These are phyloP conservation scores for Lynx canadensis DNA, from an alignment of 2,113 vertebrate genomes.

Conservation along the genomic window DNA sequence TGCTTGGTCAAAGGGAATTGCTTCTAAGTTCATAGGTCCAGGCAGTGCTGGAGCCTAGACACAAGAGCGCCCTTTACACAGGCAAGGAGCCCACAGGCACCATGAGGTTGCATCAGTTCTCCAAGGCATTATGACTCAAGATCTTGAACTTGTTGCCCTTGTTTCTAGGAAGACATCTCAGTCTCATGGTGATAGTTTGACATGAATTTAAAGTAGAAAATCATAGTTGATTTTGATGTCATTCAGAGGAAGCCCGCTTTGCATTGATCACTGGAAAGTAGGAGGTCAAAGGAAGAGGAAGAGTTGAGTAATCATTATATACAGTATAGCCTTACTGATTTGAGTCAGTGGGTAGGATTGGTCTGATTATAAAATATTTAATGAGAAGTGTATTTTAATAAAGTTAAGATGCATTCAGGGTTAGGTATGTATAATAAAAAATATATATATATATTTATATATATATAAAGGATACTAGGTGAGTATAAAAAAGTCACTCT, in stretches of 20 bases:
- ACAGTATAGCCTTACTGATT: not conserved
- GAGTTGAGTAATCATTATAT: not conserved
- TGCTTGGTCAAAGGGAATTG: not conserved
- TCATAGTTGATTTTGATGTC: not conserved
- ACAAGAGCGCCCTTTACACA: not conserved
- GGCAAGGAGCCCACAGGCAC: not conserved
- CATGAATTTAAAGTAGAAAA: not conserved
- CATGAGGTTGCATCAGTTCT: not conserved
- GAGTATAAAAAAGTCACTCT: not conserved
- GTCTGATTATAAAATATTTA: not conserved
- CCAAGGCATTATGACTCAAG: too few species aligned
- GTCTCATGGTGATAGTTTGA: not conserved
- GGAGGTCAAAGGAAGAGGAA: not conserved
- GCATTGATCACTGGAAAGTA: not conserved
- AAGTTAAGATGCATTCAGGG: not conserved
- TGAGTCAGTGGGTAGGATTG: not conserved
- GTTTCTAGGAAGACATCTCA: not conserved
- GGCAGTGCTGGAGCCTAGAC: too few species aligned
- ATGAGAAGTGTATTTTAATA: not conserved
- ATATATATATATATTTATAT: not conserved
- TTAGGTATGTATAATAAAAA: not conserved
- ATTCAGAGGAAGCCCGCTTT: not conserved
- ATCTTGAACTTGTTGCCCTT: not conserved
- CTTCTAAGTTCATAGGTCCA: not conserved
- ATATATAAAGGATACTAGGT: not conserved